Conservation (phyloP, 2,113 vertebrate genomes). For the Agapornis roseicollis region DNA sequence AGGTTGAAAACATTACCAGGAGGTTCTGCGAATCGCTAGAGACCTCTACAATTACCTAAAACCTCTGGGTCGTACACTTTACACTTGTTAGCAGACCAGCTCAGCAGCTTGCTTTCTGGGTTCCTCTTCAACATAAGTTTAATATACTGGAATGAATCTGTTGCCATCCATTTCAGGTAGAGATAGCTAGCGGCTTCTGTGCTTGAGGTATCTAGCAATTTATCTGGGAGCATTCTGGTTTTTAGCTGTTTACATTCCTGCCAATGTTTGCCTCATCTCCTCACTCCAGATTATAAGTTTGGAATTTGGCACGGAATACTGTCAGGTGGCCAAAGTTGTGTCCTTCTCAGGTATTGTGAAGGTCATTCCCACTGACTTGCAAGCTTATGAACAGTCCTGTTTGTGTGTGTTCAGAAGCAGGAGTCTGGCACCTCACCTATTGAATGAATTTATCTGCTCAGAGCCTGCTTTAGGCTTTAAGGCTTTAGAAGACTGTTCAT, state of each 20-base stretch:
- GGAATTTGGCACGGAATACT: neutral
- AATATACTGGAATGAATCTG: neutral
- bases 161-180: neutral
- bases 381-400: neutral
- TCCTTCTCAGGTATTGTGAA: neutral
- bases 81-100: neutral
- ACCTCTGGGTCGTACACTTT: neutral
- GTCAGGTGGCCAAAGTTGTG: neutral
- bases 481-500: neutral
- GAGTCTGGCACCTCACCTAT: neutral
- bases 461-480: neutral
- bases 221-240: neutral
- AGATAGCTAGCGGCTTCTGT: neutral
- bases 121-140: neutral
- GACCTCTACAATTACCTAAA: neutral
- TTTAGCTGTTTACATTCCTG: neutral
- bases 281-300: neutral
- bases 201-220: neutral
- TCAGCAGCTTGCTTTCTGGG: neutral
- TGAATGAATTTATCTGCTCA: neutral
- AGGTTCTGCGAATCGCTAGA: neutral
- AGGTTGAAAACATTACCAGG: neutral
- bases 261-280: neutral
- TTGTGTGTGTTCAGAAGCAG: neutral
- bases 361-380: neutral